Evolutionary conservation across 2,888 invertebrate species (phyloP).

Genomic region (Dynastes tityus): DNA sequence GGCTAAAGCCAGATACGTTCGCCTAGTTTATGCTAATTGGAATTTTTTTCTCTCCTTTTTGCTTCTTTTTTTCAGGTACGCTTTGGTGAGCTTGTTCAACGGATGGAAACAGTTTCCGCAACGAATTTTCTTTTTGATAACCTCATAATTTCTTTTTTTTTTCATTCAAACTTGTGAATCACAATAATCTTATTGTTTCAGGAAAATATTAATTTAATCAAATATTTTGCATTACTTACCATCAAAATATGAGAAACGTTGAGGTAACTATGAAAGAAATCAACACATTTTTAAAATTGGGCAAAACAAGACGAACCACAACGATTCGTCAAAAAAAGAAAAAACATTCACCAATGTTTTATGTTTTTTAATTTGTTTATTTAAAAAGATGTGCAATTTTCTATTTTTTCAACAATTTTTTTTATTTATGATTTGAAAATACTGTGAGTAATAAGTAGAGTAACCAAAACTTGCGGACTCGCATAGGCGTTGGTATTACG

Average conservation of each 20-base stretch:
- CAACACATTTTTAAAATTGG: no score
- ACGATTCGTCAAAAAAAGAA: no score
- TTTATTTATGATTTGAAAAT: no score
- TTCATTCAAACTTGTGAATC: slow-evolving; percentile 1
- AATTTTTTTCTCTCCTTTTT: slow-evolving; percentile 27
- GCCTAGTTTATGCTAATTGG: slow-evolving; percentile 59
- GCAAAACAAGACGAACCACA: no score
- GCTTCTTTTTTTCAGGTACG: slow-evolving; percentile 21
- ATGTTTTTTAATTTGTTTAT: no score
- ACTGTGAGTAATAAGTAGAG: no score
- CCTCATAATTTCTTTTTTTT: not conserved
- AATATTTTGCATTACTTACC: not conserved
- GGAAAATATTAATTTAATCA: not conserved
- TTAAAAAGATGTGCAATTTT: no score
- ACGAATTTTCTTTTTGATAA: not conserved
- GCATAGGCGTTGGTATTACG: no score
- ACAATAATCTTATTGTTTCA: not conserved
- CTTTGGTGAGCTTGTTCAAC: slow-evolving; percentile 30
- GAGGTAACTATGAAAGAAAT: not conserved
- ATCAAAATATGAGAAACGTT: not conserved
- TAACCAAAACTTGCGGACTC: no score
- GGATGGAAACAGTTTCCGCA: not conserved
- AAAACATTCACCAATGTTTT: no score
- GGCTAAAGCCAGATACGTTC: slow-evolving; percentile 56
- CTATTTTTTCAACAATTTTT: no score